Evolutionary conservation across 2,888 invertebrate species (phyloP), one percentile per base, ranked within the genome.

Genomic region (Aproaerema taeniolella): DNA sequence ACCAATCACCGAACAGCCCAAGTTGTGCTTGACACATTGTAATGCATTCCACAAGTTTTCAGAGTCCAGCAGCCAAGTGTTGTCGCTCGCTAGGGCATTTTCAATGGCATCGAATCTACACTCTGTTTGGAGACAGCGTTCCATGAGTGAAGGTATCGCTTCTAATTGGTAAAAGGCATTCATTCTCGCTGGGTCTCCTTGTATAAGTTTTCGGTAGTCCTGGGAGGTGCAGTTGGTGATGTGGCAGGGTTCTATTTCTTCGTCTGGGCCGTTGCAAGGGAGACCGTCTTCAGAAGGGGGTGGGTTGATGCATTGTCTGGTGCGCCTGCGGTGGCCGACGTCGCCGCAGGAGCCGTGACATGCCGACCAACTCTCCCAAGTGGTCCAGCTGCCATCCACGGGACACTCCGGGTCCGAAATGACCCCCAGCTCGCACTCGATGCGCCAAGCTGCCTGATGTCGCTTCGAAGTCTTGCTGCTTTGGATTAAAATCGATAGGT

Each of bases 291-390:
- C 65, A 0, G 75, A 71, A 2, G 88, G 79, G 0, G 68, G 50
- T 6, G 88, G 88, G 47, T 87, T 87, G 34, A 55, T 67, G 45
- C 88, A 88, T 31, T 66, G 62, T 43, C 88, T 69, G 9, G 45
- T 54, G 43, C 86, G 68, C 29, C 52, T 67, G 12, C 73, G 74
- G 36, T 74, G 72, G 1, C 88, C 88, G 3, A 67, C 51, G 38
- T 71, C 74, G 20, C 87, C 88, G 48, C 88, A 88, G n/a, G 65
- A 50, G 5, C 88, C 88, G 8, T 55, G 64, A 45, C 88, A 88
- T 0, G 53, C 34, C 0, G 77, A 72, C 88, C 88, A 88, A 0
- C 71, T 41, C 5, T 66, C 62, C 88, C 88, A 88, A 1, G 76
- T 46, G 0, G 79, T 67, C 88, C 88, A 88, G 9, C 79, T 78